phyloP scores from a whole-genome alignment of 2,888 invertebrate genomes.

The Oscheius sp. region DNA sequence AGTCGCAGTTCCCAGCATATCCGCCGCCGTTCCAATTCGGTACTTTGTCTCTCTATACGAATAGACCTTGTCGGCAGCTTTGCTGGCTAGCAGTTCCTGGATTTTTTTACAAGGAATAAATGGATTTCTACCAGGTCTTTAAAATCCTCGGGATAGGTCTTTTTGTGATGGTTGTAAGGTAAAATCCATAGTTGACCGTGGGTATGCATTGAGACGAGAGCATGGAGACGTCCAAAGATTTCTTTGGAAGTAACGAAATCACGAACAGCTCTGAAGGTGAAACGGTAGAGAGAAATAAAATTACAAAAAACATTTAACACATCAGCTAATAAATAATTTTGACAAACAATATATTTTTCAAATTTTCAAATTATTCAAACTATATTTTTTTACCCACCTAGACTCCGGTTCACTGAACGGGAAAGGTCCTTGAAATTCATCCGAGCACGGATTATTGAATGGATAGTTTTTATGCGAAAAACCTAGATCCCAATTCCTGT shows the following conservation, averaged over 20 bases:
- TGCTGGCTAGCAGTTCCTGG: slow-evolving; percentile 52
- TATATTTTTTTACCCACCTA: no score
- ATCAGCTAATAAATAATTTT: no score
- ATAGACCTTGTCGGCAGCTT: slow-evolving; percentile 51
- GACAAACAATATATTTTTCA: no score
- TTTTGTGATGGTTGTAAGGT: slow-evolving; percentile 65
- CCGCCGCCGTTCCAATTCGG: slow-evolving; percentile 65
- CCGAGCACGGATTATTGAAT: slow-evolving; percentile 68
- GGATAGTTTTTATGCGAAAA: slow-evolving; percentile 59
- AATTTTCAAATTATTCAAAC: no score
- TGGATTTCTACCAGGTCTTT: slow-evolving; percentile 51
- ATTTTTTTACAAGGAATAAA: neutral
- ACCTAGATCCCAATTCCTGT: slow-evolving; percentile 67
- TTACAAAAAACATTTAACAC: no score
- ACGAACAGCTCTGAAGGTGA: slow-evolving; percentile 63
- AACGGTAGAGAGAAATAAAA: no score
- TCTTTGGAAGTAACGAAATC: slow-evolving; percentile 61
- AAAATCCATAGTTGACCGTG: slow-evolving; percentile 70
- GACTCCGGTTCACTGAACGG: slow-evolving; percentile 69
- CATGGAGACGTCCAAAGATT: slow-evolving; percentile 61
- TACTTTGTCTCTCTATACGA: slow-evolving; percentile 60
- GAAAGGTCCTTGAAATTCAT: slow-evolving; percentile 67
- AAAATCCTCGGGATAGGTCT: slow-evolving; percentile 64
- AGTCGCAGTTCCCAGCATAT: slow-evolving; percentile 64
- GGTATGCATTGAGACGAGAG: slow-evolving; percentile 67